Base-by-base conservation (phyloP, 2,888 invertebrate species). In the Leistus spinibarbis region DNA sequence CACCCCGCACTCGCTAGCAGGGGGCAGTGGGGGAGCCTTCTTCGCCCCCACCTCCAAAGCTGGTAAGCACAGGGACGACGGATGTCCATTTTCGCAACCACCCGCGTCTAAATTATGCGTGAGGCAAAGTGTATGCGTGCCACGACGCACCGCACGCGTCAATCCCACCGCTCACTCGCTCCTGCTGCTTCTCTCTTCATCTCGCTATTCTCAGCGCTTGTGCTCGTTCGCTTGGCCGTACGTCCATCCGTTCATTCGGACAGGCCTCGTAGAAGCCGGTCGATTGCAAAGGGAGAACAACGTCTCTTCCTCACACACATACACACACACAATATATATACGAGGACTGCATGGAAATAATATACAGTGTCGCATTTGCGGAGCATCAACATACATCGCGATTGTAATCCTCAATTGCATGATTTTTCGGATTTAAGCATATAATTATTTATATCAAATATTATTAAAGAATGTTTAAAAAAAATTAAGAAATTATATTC, bases 61-160 rank as follows among this genome's bases (percentile, higher is more conserved):
- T n/a, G n/a, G 20, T n/a, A 10, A 24, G 65, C 24, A 40, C 17
- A 66, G 64, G 68, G 54, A 74, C 74, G 74, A 74, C 74, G 74
- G 84, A 85, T 85, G 85, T 85, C 85, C 85, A 85, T 85, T 85
- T 85, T 84, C 82, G 83, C 84, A 84, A 84, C 84, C 84, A 83
- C 84, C 67, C 76, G 85, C 84, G 84, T 85, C 85, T 85, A 85
- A 85, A 85, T 85, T 85, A 85, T 85, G 85, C 85, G 85, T 85
- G 84, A 85, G 85, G 84, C 83, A 84, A 76, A 84, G 84, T 84
- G 83, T 84, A 84, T 84, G 84, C 84, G 84, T 84, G 57, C 57
- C 57, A 57, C 57, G 17, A 16, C 57, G 57, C 19, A 57, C 57
- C 57, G 57, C 57, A 57, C 19, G 57, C 57, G 57, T 57, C 57